These are phyloP conservation scores for Lathamus discolor DNA, from an alignment of 2,113 vertebrate genomes.

Conservation along the genomic window DNA sequence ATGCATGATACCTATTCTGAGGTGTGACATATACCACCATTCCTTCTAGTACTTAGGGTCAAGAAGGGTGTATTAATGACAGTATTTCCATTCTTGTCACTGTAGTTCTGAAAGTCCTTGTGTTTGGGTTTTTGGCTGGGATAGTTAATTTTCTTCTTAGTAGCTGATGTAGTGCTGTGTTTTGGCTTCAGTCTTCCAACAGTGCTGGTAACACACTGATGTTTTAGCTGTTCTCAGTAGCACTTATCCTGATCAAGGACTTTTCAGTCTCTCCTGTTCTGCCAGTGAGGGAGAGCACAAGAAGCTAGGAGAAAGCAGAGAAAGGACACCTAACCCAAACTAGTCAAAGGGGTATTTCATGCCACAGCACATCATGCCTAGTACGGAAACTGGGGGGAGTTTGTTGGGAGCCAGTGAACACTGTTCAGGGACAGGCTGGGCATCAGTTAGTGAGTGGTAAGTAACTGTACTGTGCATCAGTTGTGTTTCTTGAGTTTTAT, in stretches of 20 bases:
- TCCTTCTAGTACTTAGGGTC: neutral
- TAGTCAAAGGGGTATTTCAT: neutral
- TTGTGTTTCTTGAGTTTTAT: neutral
- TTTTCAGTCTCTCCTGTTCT: neutral
- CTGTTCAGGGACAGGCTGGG: neutral
- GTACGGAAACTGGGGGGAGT: neutral
- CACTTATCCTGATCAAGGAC: neutral
- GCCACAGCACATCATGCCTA: neutral
- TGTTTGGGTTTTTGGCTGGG: neutral
- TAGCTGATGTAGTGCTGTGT: neutral
- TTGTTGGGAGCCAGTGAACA: neutral
- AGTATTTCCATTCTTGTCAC: neutral
- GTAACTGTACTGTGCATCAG: neutral
- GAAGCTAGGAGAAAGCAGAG: neutral
- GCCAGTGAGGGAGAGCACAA: neutral
- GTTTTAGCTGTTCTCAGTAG: neutral
- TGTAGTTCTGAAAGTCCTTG: neutral
- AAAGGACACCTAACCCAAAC: neutral
- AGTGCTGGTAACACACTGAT: neutral
- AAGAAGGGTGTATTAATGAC: neutral
- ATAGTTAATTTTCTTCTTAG: neutral
- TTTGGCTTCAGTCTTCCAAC: neutral
- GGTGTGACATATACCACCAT: neutral
- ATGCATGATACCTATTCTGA: neutral
- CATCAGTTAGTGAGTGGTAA: neutral